Conservation (phyloP, 2,888 invertebrate species). For the Acleris holmiana region DNA sequence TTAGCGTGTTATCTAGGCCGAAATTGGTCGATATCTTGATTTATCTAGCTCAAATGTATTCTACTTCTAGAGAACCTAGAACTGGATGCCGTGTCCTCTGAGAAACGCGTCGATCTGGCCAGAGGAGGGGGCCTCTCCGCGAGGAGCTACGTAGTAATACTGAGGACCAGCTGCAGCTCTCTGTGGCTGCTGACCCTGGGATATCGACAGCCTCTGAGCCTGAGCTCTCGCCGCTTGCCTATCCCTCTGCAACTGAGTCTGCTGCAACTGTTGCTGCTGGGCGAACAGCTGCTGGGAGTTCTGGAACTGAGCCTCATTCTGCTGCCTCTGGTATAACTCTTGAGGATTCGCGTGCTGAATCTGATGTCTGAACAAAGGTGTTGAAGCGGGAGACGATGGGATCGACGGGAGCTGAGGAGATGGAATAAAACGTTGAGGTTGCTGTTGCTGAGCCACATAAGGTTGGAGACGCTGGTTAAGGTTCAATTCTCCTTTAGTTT, state of each 20-base stretch:
- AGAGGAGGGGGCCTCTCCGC: constrained; percentile 78
- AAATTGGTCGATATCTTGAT: constrained; percentile 53
- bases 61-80: constrained; percentile 66
- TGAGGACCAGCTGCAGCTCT: constrained; percentile 61
- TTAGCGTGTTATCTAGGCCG: constrained; percentile 26
- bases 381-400: constrained; percentile 60
- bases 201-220: constrained; percentile 70
- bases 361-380: constrained; percentile 79
- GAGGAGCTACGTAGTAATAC: constrained; percentile 86
- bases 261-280: constrained; percentile 88
- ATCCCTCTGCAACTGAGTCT: constrained; percentile 86
- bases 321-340: constrained; percentile 85
- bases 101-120: constrained; percentile 93
- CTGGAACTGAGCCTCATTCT: constrained; percentile 84
- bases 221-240: constrained; percentile 82
- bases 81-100: constrained; percentile 88
- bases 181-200: constrained; percentile 60
- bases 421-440: constrained; percentile 77
- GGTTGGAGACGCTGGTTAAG: constrained; percentile 90
- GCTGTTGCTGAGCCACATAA: constrained; percentile 86
- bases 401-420: constrained; percentile 84
- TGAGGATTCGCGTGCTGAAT: constrained; percentile 73
- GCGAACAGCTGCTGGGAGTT: constrained; percentile 87
- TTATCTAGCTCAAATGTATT: constrained; percentile 61
- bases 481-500: constrained; percentile 88